Conservation (phyloP, 2,888 invertebrate species). For the Sepiola atlantica region DNA sequence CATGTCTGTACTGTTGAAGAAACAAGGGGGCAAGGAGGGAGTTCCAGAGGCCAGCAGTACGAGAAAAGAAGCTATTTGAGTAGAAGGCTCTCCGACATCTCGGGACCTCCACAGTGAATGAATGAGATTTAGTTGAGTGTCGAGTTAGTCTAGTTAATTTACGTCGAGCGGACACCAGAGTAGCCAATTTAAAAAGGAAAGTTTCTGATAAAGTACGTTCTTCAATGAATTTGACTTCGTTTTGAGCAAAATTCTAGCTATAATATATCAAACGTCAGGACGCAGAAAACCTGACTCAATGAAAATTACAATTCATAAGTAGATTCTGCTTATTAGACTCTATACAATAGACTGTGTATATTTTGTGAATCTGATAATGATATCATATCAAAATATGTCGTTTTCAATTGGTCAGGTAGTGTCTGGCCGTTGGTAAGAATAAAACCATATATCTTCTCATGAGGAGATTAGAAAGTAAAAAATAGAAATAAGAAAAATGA, state of each 20-base stretch:
- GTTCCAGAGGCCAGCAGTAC: too few species aligned
- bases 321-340: not conserved
- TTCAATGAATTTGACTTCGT: too few species aligned
- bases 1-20: too few species aligned
- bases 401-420: not conserved
- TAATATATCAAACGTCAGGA: not conserved
- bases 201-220: too few species aligned
- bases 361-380: constrained; percentile 7
- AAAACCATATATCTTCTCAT: not conserved
- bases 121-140: too few species aligned
- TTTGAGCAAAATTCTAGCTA: not conserved
- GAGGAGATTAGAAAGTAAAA: not conserved
- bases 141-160: too few species aligned
- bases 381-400: not conserved
- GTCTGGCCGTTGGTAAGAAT: not conserved
- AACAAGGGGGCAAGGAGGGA: too few species aligned
- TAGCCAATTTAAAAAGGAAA: too few species aligned
- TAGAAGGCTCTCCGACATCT: too few species aligned
- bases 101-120: too few species aligned
- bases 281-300: not conserved
- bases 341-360: not conserved
- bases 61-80: too few species aligned
- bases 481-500: not conserved
- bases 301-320: not conserved
- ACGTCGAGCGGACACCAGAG: too few species aligned